phyloP scores from a whole-genome alignment of 1,140 invertebrate species.

The Drosophila repleta region DNA sequence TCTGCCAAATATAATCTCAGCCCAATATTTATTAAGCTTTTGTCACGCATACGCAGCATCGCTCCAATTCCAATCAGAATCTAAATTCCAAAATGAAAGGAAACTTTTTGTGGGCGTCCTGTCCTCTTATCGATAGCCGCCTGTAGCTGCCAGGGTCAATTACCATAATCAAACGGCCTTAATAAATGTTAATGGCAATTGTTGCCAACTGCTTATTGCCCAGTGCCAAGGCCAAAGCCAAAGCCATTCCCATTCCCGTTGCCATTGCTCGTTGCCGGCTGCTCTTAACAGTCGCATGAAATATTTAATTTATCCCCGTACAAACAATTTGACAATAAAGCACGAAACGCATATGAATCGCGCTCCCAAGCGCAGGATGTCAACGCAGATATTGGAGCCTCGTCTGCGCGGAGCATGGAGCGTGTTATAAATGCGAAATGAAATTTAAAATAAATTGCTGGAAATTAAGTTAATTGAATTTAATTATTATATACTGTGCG shows the following conservation, averaged over 20 bases:
- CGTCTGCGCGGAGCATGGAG: no score
- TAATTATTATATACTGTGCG: constrained; percentile 58
- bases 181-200: constrained; percentile 72
- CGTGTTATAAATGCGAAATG: constrained; percentile 56
- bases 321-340: constrained; percentile 64
- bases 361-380: constrained; percentile 34
- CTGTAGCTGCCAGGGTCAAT: constrained; percentile 48
- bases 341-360: constrained; percentile 43
- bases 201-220: no score
- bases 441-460: constrained; percentile 76
- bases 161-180: constrained; percentile 55
- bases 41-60: constrained; percentile 12
- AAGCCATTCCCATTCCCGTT: background rate
- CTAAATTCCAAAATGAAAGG: background rate
- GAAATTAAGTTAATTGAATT: constrained; percentile 75
- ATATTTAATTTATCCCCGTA: constrained; percentile 68
- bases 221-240: no score
- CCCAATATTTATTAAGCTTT: no score
- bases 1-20: no score
- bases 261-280: constrained; percentile 22
- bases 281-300: constrained; percentile 55
- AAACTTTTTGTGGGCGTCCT: background rate
- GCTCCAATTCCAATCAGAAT: constrained; percentile 20
- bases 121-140: constrained; percentile 22
- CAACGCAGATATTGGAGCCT: constrained; percentile 13